Base-by-base conservation (phyloP, 35 echinoderm and acorn worm species). In the Chiridota heheva region DNA sequence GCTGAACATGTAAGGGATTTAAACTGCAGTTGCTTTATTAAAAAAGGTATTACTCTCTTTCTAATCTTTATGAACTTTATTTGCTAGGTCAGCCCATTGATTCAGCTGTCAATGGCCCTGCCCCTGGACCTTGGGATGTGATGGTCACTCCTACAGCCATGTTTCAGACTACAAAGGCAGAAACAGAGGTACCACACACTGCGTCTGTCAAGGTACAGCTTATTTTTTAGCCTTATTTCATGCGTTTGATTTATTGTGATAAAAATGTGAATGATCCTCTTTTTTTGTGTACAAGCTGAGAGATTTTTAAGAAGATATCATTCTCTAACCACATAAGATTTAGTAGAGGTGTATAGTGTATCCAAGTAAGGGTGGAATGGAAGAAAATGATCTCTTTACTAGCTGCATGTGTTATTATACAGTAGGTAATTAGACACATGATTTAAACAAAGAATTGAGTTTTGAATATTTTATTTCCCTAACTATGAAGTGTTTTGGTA, bases 121-220 rank as follows among this genome's bases (percentile, higher is more conserved):
- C 93, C n/a, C 93, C 93, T 61, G 75, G 71, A 15, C 93, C 93
- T 29, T 96, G 93, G 93, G 63, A 81, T 55, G 79, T 96, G 22
- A 59, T 48, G 42, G 63, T 85, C 25, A 75, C 75, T 39, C 63
- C 62, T 45, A 83, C 93, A 17, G 18, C 31, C 61, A 81, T 80
- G 49, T 96, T 96, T 63, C 49, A 87, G 47, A 71, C 72, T 48
- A 47, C 78, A 41, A 87, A 71, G 37, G 58, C 72, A 2, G 70
- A 87, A 27, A 42, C 78, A 7, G 93, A 96, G 66, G 88, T 96
- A 20, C 93, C 93, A 2, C 93, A 96, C 58, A 91, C 93, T 45
- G 93, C 93, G 36, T 96, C 93, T 36, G 88, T 96, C 53, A 96
- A 91, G 84, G 93, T 96, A 82, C 3, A n/a, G n/a, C n/a, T n/a